These are phyloP conservation scores for Aurelia aurita DNA, from an alignment of 30 jellyfish, hydroid and myxozoan genomes.

Conservation along the genomic window DNA sequence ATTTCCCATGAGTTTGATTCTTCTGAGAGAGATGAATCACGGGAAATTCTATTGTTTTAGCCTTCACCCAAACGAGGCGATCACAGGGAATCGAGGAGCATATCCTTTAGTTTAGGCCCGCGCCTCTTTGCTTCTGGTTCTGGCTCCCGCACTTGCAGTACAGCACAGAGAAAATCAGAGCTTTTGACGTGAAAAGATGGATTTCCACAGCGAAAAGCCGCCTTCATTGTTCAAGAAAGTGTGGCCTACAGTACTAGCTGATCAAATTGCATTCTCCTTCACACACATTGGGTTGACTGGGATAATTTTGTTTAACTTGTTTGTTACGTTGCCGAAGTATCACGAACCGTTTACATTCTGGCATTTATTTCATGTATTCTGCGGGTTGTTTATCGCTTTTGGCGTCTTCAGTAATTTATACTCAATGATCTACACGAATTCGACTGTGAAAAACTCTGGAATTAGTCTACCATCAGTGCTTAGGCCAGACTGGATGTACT, in stretches of 20 bases:
- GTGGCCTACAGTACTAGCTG: conserved; percentile 83
- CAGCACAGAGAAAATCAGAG: too few species aligned
- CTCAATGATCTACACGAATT: conserved; percentile 67
- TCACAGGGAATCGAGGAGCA: conserved; percentile 2
- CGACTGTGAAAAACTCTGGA: conserved; percentile 59
- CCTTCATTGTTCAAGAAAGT: conserved; percentile 53
- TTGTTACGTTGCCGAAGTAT: conserved; percentile 84
- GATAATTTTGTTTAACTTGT: conserved; percentile 65
- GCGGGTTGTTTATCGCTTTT: conserved; percentile 71
- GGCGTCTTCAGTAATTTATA: conserved; percentile 83
- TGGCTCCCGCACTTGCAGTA: not conserved
- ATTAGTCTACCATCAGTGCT: conserved; percentile 89
- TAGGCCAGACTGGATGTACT: conserved; percentile 86
- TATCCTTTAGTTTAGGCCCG: not conserved
- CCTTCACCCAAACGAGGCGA: too few species aligned
- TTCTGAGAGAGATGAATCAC: not conserved
- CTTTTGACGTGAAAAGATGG: conserved; percentile 1
- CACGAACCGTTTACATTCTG: conserved; percentile 76
- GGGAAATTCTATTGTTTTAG: too few species aligned
- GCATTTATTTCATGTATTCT: conserved; percentile 65
- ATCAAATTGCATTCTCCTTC: conserved; percentile 85
- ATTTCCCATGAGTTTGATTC: not conserved
- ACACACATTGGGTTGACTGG: conserved; percentile 86
- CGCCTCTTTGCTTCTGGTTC: not conserved
- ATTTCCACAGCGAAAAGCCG: conserved; percentile 16